phyloP scores from a whole-genome alignment of 2,888 invertebrate genomes.

The Syrphus vitripennis region DNA sequence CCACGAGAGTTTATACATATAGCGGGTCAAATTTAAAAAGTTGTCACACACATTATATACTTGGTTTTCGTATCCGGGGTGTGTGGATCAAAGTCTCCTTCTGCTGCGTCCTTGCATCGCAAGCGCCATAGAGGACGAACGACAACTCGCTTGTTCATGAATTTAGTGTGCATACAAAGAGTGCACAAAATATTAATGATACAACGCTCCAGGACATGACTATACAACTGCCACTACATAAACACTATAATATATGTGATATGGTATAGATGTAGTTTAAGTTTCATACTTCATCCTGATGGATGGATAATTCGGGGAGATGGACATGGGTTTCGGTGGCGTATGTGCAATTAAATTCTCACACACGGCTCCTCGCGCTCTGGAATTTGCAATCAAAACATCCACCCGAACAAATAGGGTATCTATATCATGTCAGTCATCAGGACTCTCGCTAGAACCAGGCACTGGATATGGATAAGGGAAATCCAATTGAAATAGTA shows the following conservation, averaged over 20 bases:
- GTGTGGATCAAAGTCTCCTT: not conserved
- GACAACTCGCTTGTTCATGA: constrained; percentile 37
- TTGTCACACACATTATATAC: constrained; percentile 34
- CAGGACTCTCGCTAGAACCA: no score
- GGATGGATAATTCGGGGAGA: constrained; percentile 45
- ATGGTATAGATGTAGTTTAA: constrained; percentile 8
- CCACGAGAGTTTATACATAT: not conserved
- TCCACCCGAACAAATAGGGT: constrained; percentile 2
- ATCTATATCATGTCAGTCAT: constrained; percentile 12
- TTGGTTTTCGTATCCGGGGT: not conserved
- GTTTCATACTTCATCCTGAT: constrained; percentile 44
- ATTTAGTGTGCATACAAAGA: constrained; percentile 41
- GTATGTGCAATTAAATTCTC: constrained; percentile 58
- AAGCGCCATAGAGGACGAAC: not conserved
- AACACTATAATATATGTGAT: not conserved
- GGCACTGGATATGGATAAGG: not conserved
- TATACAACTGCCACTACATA: constrained; percentile 10
- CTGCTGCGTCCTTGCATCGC: not conserved
- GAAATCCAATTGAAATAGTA: constrained; percentile 2
- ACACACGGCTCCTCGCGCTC: constrained; percentile 1
- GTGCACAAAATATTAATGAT: constrained; percentile 51
- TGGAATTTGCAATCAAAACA: constrained; percentile 42
- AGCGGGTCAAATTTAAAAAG: constrained; percentile 11
- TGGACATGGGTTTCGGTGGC: constrained; percentile 23
- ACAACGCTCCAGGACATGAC: constrained; percentile 14